Percentiles rank a stretch among this genome's conserved stretches.
These are phyloP conservation scores for Indicator maculatus DNA, from an alignment of 2,113 vertebrate genomes.

Conservation along the genomic window DNA sequence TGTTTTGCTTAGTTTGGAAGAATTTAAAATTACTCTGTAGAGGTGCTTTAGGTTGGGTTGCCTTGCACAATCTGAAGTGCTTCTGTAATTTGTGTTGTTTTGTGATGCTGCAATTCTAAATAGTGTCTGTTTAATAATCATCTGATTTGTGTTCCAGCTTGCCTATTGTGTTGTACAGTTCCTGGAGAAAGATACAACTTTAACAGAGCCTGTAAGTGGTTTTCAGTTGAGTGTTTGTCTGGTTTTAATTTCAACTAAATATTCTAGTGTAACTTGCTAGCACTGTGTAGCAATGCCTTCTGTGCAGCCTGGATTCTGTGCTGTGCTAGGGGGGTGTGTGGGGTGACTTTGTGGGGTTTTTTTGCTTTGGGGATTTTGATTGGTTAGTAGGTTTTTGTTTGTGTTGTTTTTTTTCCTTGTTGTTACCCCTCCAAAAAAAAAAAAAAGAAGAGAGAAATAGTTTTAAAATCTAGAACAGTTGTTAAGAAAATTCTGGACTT, in stretches of 20 bases:
- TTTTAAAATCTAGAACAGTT: background rate
- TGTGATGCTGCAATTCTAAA: slow-evolving; percentile 3
- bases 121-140: slow-evolving; percentile 12
- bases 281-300: background rate
- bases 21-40: background rate
- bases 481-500: background rate
- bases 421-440: background rate
- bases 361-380: no score
- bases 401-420: no score
- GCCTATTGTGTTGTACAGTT: slow-evolving; percentile 99
- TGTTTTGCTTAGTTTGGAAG: slow-evolving; percentile 36
- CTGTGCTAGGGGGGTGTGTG: background rate
- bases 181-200: slow-evolving; percentile 95
- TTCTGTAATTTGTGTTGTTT: background rate
- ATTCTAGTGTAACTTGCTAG: background rate
- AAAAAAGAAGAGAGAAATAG: background rate
- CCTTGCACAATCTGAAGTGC: background rate
- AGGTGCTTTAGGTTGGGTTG: background rate
- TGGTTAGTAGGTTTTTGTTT: no score
- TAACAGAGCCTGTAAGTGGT: slow-evolving; percentile 92
- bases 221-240: background rate
- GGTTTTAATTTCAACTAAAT: background rate
- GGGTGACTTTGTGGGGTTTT: background rate
- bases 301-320: background rate
- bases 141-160: slow-evolving; percentile 80